These are phyloP conservation scores for Salpingus planirostris DNA, from an alignment of 2,888 invertebrate genomes.

Conservation along the genomic window DNA sequence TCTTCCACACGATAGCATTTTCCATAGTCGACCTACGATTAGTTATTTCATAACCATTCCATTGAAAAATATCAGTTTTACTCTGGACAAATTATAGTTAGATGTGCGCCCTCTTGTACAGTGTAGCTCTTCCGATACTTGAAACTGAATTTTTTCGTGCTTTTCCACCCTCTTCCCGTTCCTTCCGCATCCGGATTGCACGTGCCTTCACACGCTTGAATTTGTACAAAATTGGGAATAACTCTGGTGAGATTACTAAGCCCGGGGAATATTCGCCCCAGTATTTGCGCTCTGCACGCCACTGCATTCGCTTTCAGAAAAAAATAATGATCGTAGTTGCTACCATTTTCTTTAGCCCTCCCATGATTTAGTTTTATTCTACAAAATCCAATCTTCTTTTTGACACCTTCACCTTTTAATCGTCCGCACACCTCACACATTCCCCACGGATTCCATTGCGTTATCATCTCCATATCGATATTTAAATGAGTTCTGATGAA, in stretches of 20 bases:
- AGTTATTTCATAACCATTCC: background rate
- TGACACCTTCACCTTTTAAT: constrained; percentile 36
- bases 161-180: constrained; percentile 38
- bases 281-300: constrained; percentile 41
- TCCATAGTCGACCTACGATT: constrained; percentile 39
- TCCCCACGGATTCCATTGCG: constrained; percentile 48
- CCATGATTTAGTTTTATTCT: constrained; percentile 37
- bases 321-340: constrained; percentile 15
- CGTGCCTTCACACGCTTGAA: constrained; percentile 36
- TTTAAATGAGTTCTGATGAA: constrained; percentile 38
- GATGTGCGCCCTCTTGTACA: constrained; percentile 46
- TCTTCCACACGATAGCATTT: constrained; percentile 48
- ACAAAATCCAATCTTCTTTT: constrained; percentile 44
- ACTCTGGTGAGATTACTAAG: constrained; percentile 42
- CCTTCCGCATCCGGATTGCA: constrained; percentile 40
- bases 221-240: constrained; percentile 45
- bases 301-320: constrained; percentile 31
- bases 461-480: constrained; percentile 42
- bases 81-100: constrained; percentile 50
- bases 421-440: constrained; percentile 45
- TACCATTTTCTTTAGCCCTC: background rate
- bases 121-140: constrained; percentile 45
- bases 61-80: constrained; percentile 21
- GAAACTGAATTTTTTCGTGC: constrained; percentile 38
- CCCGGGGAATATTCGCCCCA: constrained; percentile 41